Percentiles rank a stretch among this genome's conserved stretches.
Conservation (phyloP, 2,797 vertebrate genomes). For the Thaleichthys pacificus region DNA sequence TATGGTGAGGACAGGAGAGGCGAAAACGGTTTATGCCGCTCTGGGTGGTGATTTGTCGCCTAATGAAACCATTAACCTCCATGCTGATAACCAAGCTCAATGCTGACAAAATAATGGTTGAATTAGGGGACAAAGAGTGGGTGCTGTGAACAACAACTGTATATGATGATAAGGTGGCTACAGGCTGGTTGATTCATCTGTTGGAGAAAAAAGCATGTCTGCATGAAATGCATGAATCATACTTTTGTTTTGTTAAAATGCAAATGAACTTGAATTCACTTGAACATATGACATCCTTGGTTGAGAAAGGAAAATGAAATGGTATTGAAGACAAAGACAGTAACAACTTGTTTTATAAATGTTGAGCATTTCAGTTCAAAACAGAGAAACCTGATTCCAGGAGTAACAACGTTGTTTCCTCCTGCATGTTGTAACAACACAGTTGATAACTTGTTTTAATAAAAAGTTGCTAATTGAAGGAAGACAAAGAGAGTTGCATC, state of each 20-base stretch:
- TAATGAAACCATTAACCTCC: slow-evolving; percentile 81
- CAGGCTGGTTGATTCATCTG: slow-evolving; percentile 55
- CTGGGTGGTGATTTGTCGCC: slow-evolving; percentile 69
- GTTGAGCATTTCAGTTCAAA: neutral
- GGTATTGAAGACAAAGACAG: neutral
- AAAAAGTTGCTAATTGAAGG: slow-evolving; percentile 60
- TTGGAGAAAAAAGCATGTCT: slow-evolving; percentile 31
- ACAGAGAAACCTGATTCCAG: slow-evolving; percentile 6
- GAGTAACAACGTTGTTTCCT: slow-evolving; percentile 25
- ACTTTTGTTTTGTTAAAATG: neutral
- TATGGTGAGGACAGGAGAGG: slow-evolving; percentile 56
- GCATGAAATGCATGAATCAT: neutral
- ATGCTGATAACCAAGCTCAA: slow-evolving; percentile 68
- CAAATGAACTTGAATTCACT: neutral
- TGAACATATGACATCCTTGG: neutral
- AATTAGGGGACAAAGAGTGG: slow-evolving; percentile 64
- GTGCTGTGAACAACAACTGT: slow-evolving; percentile 56
- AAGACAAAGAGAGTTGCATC: slow-evolving; percentile 32
- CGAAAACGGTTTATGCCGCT: slow-evolving; percentile 58
- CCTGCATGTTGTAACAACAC: slow-evolving; percentile 38
- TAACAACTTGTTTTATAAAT: neutral
- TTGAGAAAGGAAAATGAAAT: neutral
- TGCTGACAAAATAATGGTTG: slow-evolving; percentile 71
- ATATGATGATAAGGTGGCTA: slow-evolving; percentile 30
- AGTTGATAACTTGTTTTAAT: slow-evolving; percentile 65